Evolutionary conservation across 1,140 invertebrate genomes (phyloP).

Genomic region (Brachionus calyciflorus): DNA sequence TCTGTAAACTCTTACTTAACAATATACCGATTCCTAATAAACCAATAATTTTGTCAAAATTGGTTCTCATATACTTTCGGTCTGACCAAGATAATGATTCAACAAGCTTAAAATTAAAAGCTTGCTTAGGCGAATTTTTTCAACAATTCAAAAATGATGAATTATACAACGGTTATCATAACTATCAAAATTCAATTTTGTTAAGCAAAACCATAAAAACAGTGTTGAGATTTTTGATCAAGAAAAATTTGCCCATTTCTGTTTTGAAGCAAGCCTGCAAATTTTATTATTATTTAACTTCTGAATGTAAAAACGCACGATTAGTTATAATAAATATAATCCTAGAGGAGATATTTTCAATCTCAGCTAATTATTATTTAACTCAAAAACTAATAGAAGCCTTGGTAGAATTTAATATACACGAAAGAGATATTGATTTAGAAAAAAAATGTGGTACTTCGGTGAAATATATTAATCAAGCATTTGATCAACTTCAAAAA

Average conservation of each 20-base stretch:
- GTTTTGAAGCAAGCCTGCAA: neutral
- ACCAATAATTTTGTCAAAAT: neutral
- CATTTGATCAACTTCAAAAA: neutral
- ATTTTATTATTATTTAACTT: slow-evolving; percentile 7
- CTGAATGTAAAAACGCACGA: neutral
- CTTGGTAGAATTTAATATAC: neutral
- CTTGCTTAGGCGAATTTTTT: slow-evolving; percentile 14
- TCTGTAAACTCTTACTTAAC: slow-evolving; percentile 18
- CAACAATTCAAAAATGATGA: neutral
- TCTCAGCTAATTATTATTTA: neutral
- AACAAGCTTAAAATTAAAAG: neutral
- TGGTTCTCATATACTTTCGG: neutral
- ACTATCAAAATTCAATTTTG: neutral
- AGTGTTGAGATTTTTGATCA: slow-evolving; percentile 10
- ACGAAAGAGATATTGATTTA: neutral
- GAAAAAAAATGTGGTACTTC: neutral
- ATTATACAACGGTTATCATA: neutral
- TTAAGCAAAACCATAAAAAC: neutral
- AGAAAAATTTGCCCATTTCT: slow-evolving; percentile 1
- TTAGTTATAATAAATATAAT: slow-evolving; percentile 20
- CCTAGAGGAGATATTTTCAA: neutral
- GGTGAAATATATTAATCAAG: neutral
- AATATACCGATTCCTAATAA: neutral
- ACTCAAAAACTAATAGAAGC: slow-evolving; percentile 7
- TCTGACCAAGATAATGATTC: slow-evolving; percentile 7